phyloP scores from a whole-genome alignment of 2,113 vertebrate species.

The Mesocricetus auratus region DNA sequence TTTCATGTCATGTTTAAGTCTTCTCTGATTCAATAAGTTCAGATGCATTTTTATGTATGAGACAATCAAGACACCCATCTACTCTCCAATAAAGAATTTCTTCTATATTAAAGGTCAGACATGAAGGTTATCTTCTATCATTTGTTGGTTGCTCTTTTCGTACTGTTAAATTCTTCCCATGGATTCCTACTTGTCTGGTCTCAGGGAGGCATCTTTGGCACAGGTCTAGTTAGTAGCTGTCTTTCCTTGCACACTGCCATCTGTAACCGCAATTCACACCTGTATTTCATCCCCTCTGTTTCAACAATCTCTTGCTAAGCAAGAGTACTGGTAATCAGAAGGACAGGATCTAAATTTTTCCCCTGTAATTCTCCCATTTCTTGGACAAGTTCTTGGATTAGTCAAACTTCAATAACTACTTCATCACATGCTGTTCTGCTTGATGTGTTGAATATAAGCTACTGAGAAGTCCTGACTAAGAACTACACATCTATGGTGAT shows the following conservation, averaged over 20 bases:
- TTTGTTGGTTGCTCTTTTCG: too few species aligned
- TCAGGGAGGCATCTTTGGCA: background rate
- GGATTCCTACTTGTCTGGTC: too few species aligned
- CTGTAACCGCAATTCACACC: background rate
- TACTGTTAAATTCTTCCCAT: too few species aligned
- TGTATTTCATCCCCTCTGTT: background rate
- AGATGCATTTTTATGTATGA: too few species aligned
- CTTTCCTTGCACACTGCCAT: background rate
- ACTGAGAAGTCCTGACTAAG: background rate
- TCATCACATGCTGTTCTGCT: background rate
- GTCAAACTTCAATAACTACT: background rate
- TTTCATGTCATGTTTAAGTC: background rate
- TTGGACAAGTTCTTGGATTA: background rate
- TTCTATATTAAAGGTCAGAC: too few species aligned
- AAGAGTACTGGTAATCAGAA: background rate
- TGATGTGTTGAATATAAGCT: background rate
- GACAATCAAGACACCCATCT: too few species aligned
- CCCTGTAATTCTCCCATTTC: background rate
- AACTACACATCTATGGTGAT: background rate
- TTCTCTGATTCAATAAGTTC: too few species aligned
- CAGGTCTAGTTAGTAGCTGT: background rate
- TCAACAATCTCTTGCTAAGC: background rate
- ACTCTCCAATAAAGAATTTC: too few species aligned
- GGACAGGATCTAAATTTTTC: background rate
- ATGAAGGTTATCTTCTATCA: too few species aligned